Evolutionary conservation across 2,797 vertebrate genomes (phyloP).

Genomic region (Sebastes baramenuke): DNA sequence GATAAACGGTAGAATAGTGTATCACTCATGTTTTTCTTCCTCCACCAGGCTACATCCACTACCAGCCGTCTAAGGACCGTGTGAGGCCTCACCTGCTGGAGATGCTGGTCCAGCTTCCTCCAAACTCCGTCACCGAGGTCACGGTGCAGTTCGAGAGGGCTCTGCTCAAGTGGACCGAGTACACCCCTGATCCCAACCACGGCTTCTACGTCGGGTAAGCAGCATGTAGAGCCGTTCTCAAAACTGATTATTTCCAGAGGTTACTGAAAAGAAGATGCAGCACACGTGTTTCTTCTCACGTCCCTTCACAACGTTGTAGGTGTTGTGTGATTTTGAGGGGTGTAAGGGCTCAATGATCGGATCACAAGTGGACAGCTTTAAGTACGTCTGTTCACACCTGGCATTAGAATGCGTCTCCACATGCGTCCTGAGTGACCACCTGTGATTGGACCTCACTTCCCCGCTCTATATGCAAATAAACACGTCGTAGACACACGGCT

Average conservation of each 20-base stretch:
- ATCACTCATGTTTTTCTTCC: background rate
- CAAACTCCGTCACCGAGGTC: constrained; percentile 94
- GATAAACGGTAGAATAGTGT: background rate
- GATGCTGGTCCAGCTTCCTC: constrained; percentile 96
- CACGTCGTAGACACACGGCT: too few relatives aligned
- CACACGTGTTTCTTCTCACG: background rate
- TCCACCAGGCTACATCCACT: constrained; percentile 92
- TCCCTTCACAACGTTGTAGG: background rate
- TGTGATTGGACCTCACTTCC: too few relatives aligned
- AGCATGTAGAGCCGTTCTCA: background rate
- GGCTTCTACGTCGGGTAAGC: constrained; percentile 94
- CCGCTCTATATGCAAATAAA: too few relatives aligned
- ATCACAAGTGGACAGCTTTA: too few relatives aligned
- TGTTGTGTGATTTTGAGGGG: background rate
- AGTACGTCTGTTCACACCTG: too few relatives aligned
- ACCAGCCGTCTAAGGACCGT: constrained; percentile 95
- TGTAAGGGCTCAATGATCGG: too few relatives aligned
- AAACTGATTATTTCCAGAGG: background rate
- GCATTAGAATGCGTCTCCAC: too few relatives aligned
- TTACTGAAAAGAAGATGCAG: background rate
- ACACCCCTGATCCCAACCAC: constrained; percentile 95
- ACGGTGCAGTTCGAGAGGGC: constrained; percentile 97
- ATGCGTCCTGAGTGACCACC: too few relatives aligned
- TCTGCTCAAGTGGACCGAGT: constrained; percentile 97
- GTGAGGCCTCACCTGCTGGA: constrained; percentile 93